These are phyloP conservation scores for Chalcis sispes DNA, from an alignment of 2,888 invertebrate genomes.

Conservation along the genomic window DNA sequence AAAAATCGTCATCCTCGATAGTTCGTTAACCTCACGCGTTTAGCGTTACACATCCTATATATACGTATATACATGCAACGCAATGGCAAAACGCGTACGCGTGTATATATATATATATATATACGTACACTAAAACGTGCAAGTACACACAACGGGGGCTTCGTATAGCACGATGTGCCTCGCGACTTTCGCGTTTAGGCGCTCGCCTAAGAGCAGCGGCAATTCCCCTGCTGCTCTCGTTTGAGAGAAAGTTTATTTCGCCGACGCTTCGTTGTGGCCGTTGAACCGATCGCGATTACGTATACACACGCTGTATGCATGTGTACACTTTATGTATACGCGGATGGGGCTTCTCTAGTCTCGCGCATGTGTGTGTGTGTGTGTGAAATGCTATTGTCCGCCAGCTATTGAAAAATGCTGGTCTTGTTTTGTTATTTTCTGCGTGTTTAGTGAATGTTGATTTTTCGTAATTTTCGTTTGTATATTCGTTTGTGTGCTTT, in stretches of 20 bases:
- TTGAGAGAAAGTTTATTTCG: conserved; percentile 74
- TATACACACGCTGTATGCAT: conserved; percentile 49
- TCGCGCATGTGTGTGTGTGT: background rate
- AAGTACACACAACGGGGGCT: background rate
- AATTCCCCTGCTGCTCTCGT: no score
- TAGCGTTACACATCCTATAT: background rate
- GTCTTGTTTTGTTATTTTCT: no score
- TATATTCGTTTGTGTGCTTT: no score
- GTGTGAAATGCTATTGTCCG: no score
- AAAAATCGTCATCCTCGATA: background rate
- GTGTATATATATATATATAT: background rate
- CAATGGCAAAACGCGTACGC: background rate
- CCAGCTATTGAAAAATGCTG: no score
- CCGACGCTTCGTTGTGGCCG: no score
- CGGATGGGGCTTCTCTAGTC: background rate
- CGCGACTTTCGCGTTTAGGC: conserved; percentile 53
- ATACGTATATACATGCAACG: background rate
- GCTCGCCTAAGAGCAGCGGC: background rate
- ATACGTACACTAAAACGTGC: no score
- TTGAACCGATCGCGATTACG: conserved; percentile 73
- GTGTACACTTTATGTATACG: background rate
- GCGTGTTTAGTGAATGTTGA: no score
- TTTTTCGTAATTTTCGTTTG: no score
- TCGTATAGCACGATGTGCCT: conserved; percentile 34
- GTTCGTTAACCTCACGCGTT: conserved; percentile 11